Evolutionary conservation across 2,888 invertebrate genomes (phyloP).

Genomic region (Nesidiocoris tenuis): DNA sequence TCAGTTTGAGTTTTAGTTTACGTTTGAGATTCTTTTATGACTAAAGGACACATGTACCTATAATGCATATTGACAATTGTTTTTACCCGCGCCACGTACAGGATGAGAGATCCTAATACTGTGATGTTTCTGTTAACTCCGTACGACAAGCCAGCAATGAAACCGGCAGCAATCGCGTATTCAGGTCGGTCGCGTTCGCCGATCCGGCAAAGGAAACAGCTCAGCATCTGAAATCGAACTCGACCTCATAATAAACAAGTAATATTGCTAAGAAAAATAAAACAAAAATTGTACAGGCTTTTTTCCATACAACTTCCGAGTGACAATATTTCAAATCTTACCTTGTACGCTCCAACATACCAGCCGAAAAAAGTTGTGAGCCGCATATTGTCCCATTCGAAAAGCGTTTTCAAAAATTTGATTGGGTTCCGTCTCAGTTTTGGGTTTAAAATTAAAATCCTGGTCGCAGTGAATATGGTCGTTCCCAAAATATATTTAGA

Average conservation of each 20-base stretch:
- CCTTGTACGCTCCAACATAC: constrained; percentile 28
- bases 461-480: constrained; percentile 3
- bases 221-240: constrained; percentile 9
- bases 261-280: too few species aligned
- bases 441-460: neutral
- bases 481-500: constrained; percentile 10
- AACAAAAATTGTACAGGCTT: too few species aligned
- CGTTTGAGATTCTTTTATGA: too few species aligned
- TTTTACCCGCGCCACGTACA: constrained; percentile 26
- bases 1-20: too few species aligned
- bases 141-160: constrained; percentile 23
- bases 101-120: constrained; percentile 6
- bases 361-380: constrained; percentile 14
- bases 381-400: constrained; percentile 18
- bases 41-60: too few species aligned
- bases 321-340: too few species aligned
- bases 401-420: constrained; percentile 10
- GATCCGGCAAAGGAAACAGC: constrained; percentile 22
- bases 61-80: neutral
- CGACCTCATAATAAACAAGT: neutral
- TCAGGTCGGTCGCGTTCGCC: constrained; percentile 13
- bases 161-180: constrained; percentile 10
- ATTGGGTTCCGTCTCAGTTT: neutral
- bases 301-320: too few species aligned
- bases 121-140: constrained; percentile 12